These are phyloP conservation scores for Epizoanthus ramosus DNA, from an alignment of 92 coral and sea anemone genomes.

Conservation along the genomic window DNA sequence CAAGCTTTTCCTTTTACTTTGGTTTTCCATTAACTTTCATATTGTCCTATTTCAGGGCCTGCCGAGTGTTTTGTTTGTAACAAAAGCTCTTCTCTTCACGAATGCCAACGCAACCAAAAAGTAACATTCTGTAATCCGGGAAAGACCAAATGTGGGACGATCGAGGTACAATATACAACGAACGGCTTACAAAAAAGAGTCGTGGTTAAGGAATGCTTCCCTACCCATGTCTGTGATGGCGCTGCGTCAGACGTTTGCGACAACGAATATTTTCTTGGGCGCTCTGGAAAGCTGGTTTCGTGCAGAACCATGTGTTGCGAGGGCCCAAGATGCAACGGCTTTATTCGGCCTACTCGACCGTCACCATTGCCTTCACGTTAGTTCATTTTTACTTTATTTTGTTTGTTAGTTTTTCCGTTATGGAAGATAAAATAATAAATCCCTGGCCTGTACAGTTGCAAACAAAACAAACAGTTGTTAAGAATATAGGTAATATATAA, in stretches of 20 bases:
- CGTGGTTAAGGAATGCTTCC: conserved; percentile 20
- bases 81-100: conserved; percentile 15
- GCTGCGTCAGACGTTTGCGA: background rate
- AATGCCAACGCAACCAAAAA: conserved; percentile 31
- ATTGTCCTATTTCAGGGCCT: conserved; percentile 2
- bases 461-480: background rate
- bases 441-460: background rate
- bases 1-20: too few relatives aligned
- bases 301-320: conserved; percentile 25
- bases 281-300: conserved; percentile 15
- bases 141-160: conserved; percentile 15
- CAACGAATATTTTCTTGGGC: background rate
- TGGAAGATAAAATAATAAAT: background rate
- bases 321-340: conserved; percentile 27
- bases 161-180: conserved; percentile 17
- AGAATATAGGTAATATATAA: background rate
- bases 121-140: conserved; percentile 1
- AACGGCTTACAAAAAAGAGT: background rate
- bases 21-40: too few relatives aligned
- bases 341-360: background rate
- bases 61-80: conserved; percentile 26
- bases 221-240: background rate
- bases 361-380: conserved; percentile 5
- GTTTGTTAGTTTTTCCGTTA: too few relatives aligned
- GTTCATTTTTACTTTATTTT: background rate